A percentile compares a stretch with the other conserved stretches of the same genome.
phyloP scores from a whole-genome alignment of 2,797 vertebrate genomes.

The Malacoraja senta region DNA sequence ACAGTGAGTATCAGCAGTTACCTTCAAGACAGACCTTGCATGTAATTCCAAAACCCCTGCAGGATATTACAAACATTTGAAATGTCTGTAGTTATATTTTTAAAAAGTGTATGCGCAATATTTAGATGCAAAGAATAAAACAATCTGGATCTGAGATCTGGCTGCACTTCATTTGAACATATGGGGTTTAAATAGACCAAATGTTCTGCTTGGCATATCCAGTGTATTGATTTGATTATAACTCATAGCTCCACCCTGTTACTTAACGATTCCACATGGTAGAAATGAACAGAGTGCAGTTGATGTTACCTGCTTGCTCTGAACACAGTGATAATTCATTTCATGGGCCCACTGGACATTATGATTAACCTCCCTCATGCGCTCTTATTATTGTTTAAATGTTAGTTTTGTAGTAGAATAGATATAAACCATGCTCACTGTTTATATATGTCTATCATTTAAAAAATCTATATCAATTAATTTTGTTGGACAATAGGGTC shows the following conservation, averaged over 20 bases:
- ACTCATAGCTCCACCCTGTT: not conserved
- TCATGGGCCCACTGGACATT: not conserved
- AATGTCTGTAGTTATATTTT: not conserved
- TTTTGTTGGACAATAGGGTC: not conserved
- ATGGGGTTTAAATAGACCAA: constrained; percentile 25
- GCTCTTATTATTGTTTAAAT: not conserved
- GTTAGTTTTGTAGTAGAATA: not conserved
- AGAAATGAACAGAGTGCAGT: not conserved
- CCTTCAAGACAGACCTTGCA: not conserved
- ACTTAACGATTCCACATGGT: not conserved
- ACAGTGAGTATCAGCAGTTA: constrained; percentile 74
- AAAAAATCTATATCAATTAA: not conserved
- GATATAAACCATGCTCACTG: not conserved
- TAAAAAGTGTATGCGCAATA: constrained; percentile 12
- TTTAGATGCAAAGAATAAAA: constrained; percentile 13
- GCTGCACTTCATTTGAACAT: constrained; percentile 15
- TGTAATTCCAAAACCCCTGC: not conserved
- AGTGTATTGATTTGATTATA: constrained; percentile 17
- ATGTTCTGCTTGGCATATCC: constrained; percentile 23
- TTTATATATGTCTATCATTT: not conserved
- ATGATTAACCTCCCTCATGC: no score
- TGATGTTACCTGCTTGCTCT: not conserved
- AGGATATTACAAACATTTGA: not conserved
- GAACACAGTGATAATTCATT: not conserved
- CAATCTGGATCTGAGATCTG: constrained; percentile 11